Evolutionary conservation across 2,797 vertebrate species (phyloP), one percentile per base, ranked within the genome.

Genomic region (Sandelia bainsii): DNA sequence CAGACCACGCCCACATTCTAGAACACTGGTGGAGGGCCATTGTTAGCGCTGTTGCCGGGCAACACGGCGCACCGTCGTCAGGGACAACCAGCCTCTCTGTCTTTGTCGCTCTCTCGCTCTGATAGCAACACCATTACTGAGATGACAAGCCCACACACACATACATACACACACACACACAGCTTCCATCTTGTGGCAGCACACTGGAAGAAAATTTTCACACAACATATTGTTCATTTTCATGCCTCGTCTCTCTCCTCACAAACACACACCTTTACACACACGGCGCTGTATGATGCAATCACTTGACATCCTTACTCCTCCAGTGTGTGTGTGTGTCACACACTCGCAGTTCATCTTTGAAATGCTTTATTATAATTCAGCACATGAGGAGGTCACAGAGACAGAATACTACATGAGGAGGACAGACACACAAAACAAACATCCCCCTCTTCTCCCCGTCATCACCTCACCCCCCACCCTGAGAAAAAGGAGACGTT

Each of bases 31-130:
- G 79, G 62, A 34, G 75, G 80, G 52, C 87, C 91, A 87, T 92
- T 93, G 91, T 93, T 92, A 89, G 75, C 82, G 3, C 87, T 90
- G 91, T 93, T 92, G 86, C 92, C 66, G 76, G 79, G 92, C 90
- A 93, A 93, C 92, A 91, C 79, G 76, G 82, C 16, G 40, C 83
- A 70, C 85, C 57, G 89, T 93, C 69, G 91, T 85, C 90, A 92
- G 85, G 91, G 91, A 86, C 88, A 87, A 89, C 88, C 87, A 82
- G 69, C 59, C 42, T 70, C 72, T 86, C 79, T 70, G 62, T 83
- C 85, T 82, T 66, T 62, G 72, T 81, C 62, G 62, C 52, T 51
- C 23, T 61, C 48, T 74, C 39, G 77, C 56, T 77, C 69, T 84
- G 87, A 90, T 86, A 83, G 85, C 79, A 86, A 84, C 87, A 84